Conservation (phyloP, 1,140 invertebrate species). For the Drosophila elegans region DNA sequence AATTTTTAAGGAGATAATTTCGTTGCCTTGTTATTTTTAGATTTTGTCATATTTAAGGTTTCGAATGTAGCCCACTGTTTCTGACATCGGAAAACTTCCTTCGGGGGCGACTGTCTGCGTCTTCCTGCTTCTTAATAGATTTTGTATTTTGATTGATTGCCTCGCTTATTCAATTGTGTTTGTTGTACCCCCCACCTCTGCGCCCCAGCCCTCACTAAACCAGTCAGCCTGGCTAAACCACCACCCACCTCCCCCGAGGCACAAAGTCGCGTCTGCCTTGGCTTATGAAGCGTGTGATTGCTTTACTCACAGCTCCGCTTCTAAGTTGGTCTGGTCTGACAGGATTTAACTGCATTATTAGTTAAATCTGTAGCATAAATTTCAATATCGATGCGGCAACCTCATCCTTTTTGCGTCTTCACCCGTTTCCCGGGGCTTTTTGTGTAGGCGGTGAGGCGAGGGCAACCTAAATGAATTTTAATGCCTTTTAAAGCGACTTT, state of each 20-base stretch:
- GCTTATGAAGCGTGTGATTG: slow-evolving; percentile 82
- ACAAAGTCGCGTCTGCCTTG: slow-evolving; percentile 67
- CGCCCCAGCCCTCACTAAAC: slow-evolving; percentile 14
- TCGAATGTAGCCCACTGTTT: slow-evolving; percentile 32
- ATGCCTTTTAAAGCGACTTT: slow-evolving; percentile 73
- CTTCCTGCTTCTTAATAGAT: slow-evolving; percentile 70
- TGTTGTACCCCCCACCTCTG: slow-evolving; percentile 22
- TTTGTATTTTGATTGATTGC: slow-evolving; percentile 84
- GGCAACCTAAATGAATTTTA: slow-evolving; percentile 80
- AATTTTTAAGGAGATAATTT: too few relatives aligned
- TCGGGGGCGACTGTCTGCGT: slow-evolving; percentile 51
- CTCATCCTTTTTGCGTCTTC: slow-evolving; percentile 11
- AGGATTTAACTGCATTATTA: slow-evolving; percentile 82
- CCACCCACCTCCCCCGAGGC: background rate
- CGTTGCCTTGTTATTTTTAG: background rate
- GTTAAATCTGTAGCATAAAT: slow-evolving; percentile 80
- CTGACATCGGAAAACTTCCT: slow-evolving; percentile 40
- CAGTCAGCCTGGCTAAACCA: slow-evolving; percentile 15
- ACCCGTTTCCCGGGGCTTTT: slow-evolving; percentile 27
- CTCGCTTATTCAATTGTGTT: slow-evolving; percentile 81
- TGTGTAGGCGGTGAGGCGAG: background rate
- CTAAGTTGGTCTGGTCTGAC: slow-evolving; percentile 62
- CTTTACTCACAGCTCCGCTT: slow-evolving; percentile 73
- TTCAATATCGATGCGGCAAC: slow-evolving; percentile 74
- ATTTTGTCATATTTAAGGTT: background rate